A percentile compares a stretch with the other conserved stretches of the same genome.
Conservation (phyloP, 2,888 invertebrate species). For the Corythucha ciliata region DNA sequence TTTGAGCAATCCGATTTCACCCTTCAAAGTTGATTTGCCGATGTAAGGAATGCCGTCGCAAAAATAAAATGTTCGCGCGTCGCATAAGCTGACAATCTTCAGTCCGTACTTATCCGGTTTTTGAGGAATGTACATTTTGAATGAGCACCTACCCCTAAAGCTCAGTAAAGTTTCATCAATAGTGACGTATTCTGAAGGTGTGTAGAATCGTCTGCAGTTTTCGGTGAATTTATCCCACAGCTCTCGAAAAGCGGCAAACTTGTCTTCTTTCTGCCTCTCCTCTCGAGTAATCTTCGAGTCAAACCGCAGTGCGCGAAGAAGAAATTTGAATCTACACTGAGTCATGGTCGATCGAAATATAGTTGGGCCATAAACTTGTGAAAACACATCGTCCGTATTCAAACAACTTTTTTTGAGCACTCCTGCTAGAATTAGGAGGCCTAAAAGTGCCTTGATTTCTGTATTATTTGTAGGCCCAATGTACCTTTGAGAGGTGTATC, state of each 20-base stretch:
- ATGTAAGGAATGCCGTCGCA: constrained; percentile 16
- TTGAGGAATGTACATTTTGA: constrained; percentile 18
- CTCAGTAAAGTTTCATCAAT: constrained; percentile 9
- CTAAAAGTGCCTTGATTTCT: too few species aligned
- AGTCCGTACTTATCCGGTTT: too few species aligned
- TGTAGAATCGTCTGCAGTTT: constrained; percentile 20
- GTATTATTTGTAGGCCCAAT: too few species aligned
- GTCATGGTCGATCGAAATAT: constrained; percentile 12
- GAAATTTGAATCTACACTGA: constrained; percentile 14
- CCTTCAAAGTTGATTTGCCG: constrained; percentile 2
- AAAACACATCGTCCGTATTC: constrained; percentile 10
- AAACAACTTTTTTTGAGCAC: constrained; percentile 6
- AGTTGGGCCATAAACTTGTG: constrained; percentile 3
- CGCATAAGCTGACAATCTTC: too few species aligned
- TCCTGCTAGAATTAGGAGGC: constrained; percentile 6
- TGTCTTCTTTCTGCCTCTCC: constrained; percentile 15
- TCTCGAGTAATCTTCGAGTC: constrained; percentile 10
- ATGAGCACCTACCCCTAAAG: constrained; percentile 22
- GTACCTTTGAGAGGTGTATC: too few species aligned
- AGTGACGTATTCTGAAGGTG: too few species aligned
- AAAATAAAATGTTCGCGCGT: constrained; percentile 6
- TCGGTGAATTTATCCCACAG: constrained; percentile 21
- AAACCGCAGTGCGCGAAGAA: constrained; percentile 10
- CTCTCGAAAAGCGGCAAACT: constrained; percentile 22
- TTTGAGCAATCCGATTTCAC: constrained; percentile 1